These are phyloP conservation scores for Sacculina carcini DNA, from an alignment of 2,888 invertebrate genomes.

Conservation along the genomic window DNA sequence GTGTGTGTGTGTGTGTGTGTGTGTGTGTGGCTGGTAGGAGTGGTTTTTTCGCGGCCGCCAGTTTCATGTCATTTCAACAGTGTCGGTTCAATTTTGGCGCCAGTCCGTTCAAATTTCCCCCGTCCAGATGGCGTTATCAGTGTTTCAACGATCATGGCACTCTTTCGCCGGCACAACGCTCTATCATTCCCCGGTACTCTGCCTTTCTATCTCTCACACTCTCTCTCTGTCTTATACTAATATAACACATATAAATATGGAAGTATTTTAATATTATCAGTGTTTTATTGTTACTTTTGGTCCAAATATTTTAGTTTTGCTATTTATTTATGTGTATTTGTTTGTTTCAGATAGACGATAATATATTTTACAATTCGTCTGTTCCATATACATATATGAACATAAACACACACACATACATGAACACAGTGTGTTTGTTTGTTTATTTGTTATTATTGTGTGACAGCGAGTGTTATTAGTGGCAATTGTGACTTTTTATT, in stretches of 20 bases:
- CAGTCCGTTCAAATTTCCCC: slow-evolving; percentile 47
- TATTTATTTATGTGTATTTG: not conserved
- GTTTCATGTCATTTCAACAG: slow-evolving; percentile 90
- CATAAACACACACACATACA: too few relatives aligned
- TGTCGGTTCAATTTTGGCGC: slow-evolving; percentile 77
- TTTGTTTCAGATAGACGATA: too few relatives aligned
- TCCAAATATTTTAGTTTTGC: not conserved
- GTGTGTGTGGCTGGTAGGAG: slow-evolving; percentile 26
- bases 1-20: too few relatives aligned
- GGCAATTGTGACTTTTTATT: slow-evolving; percentile 8
- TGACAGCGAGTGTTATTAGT: too few relatives aligned
- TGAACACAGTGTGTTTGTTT: too few relatives aligned
- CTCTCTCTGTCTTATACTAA: not conserved
- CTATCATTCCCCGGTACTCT: slow-evolving; percentile 52
- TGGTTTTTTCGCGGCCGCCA: slow-evolving; percentile 81
- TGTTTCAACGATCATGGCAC: slow-evolving; percentile 49
- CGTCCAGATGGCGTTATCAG: slow-evolving; percentile 33
- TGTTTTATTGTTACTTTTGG: slow-evolving; percentile 6
- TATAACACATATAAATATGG: not conserved
- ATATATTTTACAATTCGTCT: too few relatives aligned
- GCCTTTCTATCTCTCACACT: too few relatives aligned
- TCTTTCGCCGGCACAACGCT: slow-evolving; percentile 49
- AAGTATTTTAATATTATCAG: slow-evolving; percentile 1
- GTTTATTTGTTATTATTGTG: too few relatives aligned
- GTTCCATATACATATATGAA: too few relatives aligned